Evolutionary conservation across 1,140 invertebrate species (phyloP).

Genomic region (Lamellibrachia luymesi): DNA sequence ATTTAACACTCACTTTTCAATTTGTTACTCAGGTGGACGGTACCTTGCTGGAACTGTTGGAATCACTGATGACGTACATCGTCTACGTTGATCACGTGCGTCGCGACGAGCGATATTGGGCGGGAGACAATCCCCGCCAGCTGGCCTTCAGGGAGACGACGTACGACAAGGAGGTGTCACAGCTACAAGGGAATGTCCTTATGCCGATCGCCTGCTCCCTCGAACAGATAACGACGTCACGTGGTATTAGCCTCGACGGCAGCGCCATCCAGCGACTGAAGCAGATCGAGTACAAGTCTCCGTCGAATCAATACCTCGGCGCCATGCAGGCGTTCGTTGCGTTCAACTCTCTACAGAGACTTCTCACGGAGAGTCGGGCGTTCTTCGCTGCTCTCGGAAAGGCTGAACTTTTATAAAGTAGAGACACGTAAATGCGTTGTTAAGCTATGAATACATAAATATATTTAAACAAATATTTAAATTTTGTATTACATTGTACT

Average conservation of each 20-base stretch:
- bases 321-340: neutral
- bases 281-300: neutral
- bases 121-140: neutral
- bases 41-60: neutral
- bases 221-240: neutral
- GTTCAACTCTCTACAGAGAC: neutral
- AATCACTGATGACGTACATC: neutral
- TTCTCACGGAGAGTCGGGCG: neutral
- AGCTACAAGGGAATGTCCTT: neutral
- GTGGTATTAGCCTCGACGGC: neutral
- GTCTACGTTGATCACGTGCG: neutral
- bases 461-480: too few relatives aligned
- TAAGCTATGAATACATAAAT: too few relatives aligned
- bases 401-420: neutral
- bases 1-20: too few relatives aligned
- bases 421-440: too few relatives aligned
- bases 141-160: neutral
- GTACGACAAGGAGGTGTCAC: neutral
- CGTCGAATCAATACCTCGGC: neutral
- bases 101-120: neutral
- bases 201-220: neutral
- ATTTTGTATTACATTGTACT: too few relatives aligned
- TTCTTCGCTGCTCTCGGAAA: neutral
- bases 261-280: neutral
- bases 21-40: neutral